phyloP scores from a whole-genome alignment of 2,888 invertebrate genomes.

The Torymus auratus region DNA sequence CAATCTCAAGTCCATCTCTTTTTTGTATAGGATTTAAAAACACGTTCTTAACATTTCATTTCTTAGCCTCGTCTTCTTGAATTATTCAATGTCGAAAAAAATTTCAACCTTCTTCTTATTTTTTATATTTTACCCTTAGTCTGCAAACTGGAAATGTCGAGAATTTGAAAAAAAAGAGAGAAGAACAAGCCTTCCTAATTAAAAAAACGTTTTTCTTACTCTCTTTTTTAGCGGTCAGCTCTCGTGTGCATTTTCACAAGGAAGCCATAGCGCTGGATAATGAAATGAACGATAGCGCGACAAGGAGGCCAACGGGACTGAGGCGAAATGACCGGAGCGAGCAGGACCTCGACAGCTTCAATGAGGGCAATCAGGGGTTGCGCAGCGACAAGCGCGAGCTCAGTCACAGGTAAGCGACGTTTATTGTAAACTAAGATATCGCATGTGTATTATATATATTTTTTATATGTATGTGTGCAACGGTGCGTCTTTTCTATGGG shows the following conservation, averaged over 20 bases:
- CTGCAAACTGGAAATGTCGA: too few species aligned
- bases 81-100: too few species aligned
- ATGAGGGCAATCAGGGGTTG: conserved; percentile 66
- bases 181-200: neutral
- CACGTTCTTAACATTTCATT: too few species aligned
- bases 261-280: neutral
- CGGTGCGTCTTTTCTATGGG: too few species aligned
- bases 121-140: too few species aligned
- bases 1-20: too few species aligned
- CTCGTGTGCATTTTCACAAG: conserved; percentile 24
- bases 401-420: conserved; percentile 71
- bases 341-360: conserved; percentile 71
- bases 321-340: conserved; percentile 70
- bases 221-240: neutral
- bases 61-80: too few species aligned
- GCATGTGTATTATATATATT: neutral
- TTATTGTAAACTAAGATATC: neutral
- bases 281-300: conserved; percentile 7
- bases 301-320: conserved; percentile 53
- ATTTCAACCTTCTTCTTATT: too few species aligned
- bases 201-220: too few species aligned
- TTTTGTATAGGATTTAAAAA: too few species aligned
- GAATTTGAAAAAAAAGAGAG: too few species aligned
- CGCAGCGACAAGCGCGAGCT: conserved; percentile 73
- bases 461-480: neutral